These are phyloP conservation scores for Pollenia amentaria DNA, from an alignment of 2,888 invertebrate genomes.

Conservation along the genomic window DNA sequence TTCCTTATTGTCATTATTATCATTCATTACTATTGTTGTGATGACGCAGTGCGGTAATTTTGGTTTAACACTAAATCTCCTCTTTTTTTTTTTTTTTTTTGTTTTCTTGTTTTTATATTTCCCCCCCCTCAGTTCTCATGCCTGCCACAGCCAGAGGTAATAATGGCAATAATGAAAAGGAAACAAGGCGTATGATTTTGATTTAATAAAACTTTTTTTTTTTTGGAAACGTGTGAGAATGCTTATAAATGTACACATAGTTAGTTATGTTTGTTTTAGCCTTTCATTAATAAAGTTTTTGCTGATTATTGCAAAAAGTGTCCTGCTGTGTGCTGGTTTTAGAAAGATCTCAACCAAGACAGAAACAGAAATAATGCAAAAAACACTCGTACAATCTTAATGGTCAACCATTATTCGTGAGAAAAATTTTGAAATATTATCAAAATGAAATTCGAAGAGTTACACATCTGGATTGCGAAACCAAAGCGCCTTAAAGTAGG, in stretches of 20 bases:
- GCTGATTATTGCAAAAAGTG: slow-evolving; percentile 45
- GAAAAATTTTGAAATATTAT: slow-evolving; percentile 58
- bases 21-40: slow-evolving; percentile 16
- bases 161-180: slow-evolving; percentile 47
- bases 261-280: neutral
- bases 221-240: neutral
- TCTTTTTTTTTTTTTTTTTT: neutral
- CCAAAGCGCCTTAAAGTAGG: neutral
- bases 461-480: neutral
- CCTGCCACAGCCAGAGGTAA: slow-evolving; percentile 15
- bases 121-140: neutral
- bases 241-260: neutral
- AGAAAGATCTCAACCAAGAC: slow-evolving; percentile 38
- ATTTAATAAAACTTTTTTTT: slow-evolving; percentile 61
- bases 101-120: neutral
- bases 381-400: slow-evolving; percentile 4
- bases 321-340: slow-evolving; percentile 59
- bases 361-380: neutral
- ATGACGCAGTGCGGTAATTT: slow-evolving; percentile 70
- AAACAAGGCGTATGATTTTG: slow-evolving; percentile 59
- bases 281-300: slow-evolving; percentile 38
- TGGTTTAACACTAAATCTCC: slow-evolving; percentile 41
- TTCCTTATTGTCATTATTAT: slow-evolving; percentile 38
- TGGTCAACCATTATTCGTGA: slow-evolving; percentile 61
- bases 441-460: neutral